Conservation (phyloP, 2,113 vertebrate species). For the Callopanchax toddi region DNA sequence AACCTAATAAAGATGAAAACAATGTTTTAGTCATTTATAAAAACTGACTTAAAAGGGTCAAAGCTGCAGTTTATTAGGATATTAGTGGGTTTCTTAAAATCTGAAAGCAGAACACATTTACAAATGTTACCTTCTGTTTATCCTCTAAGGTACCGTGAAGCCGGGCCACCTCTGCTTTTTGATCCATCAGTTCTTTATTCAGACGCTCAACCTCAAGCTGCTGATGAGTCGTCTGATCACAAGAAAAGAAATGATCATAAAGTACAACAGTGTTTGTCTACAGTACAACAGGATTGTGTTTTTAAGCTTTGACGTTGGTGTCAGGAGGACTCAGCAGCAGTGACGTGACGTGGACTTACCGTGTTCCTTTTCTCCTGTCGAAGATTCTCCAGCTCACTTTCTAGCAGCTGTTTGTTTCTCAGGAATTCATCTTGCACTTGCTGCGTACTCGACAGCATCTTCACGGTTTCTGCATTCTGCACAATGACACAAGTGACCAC, state of each 20-base stretch:
- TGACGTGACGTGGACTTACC: slow-evolving; percentile 39
- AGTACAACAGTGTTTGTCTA: neutral
- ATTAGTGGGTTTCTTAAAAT: too few relatives aligned
- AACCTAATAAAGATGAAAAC: too few relatives aligned
- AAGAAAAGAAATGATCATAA: slow-evolving; percentile 1
- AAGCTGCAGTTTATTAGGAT: too few relatives aligned
- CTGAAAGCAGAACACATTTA: neutral
- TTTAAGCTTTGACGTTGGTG: too few relatives aligned
- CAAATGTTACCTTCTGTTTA: slow-evolving; percentile 69
- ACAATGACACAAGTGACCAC: slow-evolving; percentile 7
- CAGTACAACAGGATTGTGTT: neutral
- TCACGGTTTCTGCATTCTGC: slow-evolving; percentile 90
- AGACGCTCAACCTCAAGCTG: slow-evolving; percentile 63
- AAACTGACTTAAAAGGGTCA: too few relatives aligned
- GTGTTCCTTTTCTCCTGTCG: slow-evolving; percentile 76
- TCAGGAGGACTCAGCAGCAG: too few relatives aligned
- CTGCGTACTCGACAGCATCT: slow-evolving; percentile 79
- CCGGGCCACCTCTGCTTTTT: slow-evolving; percentile 59
- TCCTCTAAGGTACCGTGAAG: slow-evolving; percentile 60
- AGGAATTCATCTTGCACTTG: slow-evolving; percentile 84
- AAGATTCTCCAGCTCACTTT: slow-evolving; percentile 81
- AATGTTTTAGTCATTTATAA: too few relatives aligned
- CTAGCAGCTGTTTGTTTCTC: slow-evolving; percentile 82
- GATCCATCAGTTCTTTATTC: slow-evolving; percentile 67
- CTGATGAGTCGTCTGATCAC: slow-evolving; percentile 55